phyloP scores from a whole-genome alignment of 2,888 invertebrate species.

The Neoascia interrupta region DNA sequence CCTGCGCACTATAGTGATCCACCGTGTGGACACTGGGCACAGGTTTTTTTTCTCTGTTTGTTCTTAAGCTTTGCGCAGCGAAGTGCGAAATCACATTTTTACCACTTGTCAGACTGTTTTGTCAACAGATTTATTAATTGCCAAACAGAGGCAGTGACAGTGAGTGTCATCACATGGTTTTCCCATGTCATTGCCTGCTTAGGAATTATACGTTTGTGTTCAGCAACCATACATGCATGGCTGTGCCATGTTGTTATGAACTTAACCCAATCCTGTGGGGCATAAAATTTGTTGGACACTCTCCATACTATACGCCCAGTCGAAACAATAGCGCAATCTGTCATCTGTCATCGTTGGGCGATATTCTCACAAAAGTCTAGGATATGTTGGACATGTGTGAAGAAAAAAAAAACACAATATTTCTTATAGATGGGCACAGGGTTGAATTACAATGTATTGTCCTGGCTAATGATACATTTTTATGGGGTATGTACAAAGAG shows the following conservation, averaged over 20 bases:
- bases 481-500: background rate
- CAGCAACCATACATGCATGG: too few relatives aligned
- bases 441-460: conserved; percentile 42
- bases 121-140: conserved; percentile 61
- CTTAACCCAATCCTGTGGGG: background rate
- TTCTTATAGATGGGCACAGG: background rate
- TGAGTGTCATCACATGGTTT: conserved; percentile 31
- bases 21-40: conserved; percentile 17
- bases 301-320: background rate
- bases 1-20: conserved; percentile 9
- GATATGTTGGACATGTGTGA: conserved; percentile 38
- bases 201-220: background rate
- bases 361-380: conserved; percentile 47
- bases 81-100: conserved; percentile 58
- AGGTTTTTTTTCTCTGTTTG: conserved; percentile 8
- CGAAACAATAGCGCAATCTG: conserved; percentile 18
- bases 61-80: conserved; percentile 18
- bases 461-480: conserved; percentile 47
- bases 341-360: conserved; percentile 33
- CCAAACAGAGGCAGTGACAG: conserved; percentile 46
- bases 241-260: conserved; percentile 2
- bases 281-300: too few relatives aligned
- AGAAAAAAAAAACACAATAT: too few relatives aligned
- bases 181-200: conserved; percentile 14
- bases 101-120: conserved; percentile 36